A percentile compares a stretch with the other conserved stretches of the same genome.
These are phyloP conservation scores for Phalera bucephala DNA, from an alignment of 2,888 invertebrate species.

Conservation along the genomic window DNA sequence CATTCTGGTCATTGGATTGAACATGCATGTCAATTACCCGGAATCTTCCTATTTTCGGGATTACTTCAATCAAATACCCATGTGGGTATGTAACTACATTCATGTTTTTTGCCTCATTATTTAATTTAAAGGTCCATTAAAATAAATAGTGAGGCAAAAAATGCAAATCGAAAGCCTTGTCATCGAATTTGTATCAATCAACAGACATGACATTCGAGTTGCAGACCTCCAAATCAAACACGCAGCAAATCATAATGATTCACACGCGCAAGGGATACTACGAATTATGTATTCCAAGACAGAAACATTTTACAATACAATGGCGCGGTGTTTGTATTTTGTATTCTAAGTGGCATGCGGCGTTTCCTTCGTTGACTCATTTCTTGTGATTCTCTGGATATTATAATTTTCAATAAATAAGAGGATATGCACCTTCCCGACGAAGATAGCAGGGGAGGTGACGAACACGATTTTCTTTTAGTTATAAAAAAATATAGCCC, in stretches of 20 bases:
- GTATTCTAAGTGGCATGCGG: constrained; percentile 44
- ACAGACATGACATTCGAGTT: constrained; percentile 1
- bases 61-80: no score
- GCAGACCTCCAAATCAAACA: constrained; percentile 24
- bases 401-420: constrained; percentile 7
- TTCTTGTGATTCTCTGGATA: constrained; percentile 17
- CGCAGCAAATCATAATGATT: constrained; percentile 34
- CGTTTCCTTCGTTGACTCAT: constrained; percentile 60
- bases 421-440: no score
- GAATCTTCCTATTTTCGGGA: no score
- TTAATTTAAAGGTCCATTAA: no score
- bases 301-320: constrained; percentile 53
- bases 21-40: no score
- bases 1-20: no score
- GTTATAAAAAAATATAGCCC: no score
- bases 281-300: constrained; percentile 42
- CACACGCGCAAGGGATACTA: constrained; percentile 36
- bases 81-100: no score
- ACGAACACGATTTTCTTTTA: no score
- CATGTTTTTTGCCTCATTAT: no score
- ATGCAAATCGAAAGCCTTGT: background rate
- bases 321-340: constrained; percentile 52
- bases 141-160: no score
- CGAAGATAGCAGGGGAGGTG: no score
- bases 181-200: background rate